Base-by-base conservation (phyloP, 2,797 vertebrate genomes). In the Ambastaia sidthimunki region DNA sequence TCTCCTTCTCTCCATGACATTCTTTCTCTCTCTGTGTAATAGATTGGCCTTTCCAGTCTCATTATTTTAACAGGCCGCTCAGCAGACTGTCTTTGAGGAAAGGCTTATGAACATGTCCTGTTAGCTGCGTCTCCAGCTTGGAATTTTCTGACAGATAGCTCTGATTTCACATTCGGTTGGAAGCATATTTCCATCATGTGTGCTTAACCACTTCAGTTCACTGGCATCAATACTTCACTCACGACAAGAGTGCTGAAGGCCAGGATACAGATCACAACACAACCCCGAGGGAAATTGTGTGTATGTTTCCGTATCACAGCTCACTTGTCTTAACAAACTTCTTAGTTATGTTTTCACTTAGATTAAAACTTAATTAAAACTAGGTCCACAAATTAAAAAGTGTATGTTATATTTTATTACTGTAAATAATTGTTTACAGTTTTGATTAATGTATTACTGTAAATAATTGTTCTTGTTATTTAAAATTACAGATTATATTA, bases 11-110 rank as follows among this genome's bases (percentile, higher is more conserved):
- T 54, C 44, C 41, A 10, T 48, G 16, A 63, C 48, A 31, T n/a
- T 71, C 72, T 52, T 41, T 28, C 28, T 59, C 52, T 76, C 15
- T 71, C 31, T 31, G 57, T 69, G 48, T 70, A 16, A 66, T 81
- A 37, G 62, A 65, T 60, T 50, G 71, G 57, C 34, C 23, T 52
- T 59, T 70, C 52, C 71, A 37, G 50, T 57, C 37, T 82, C 76
- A 79, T 70, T 72, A 79, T 78, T 70, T 72, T 76, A 80, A 83
- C 65, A 80, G 72, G 73, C 71, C 48, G 59, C 50, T 76, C 41
- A 2, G 25, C 55, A 48, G 63, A 67, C 3, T 41, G 73, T 76
- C 82, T 78, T 83, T 83, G 67, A 80, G 54, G 37, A 65, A 62
- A 5, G 34, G n/a, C n/a, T 16, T 63, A 55, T 65, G 59, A 78